These are phyloP conservation scores for Nothobranchius furzeri DNA, from an alignment of 2,113 vertebrate genomes.

Conservation along the genomic window DNA sequence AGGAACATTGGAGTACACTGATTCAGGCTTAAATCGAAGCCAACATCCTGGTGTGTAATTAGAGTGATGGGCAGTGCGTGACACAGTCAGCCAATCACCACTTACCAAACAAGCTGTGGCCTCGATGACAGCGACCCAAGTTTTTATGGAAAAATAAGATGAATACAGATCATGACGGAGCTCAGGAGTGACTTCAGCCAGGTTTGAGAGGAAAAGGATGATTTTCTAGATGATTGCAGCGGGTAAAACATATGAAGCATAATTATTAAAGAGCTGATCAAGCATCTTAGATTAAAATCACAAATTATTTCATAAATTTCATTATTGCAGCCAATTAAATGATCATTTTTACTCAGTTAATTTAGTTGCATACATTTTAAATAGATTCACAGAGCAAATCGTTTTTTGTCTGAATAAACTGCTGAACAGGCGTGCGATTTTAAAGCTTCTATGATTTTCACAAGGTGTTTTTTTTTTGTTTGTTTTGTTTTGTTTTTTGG, in stretches of 20 bases:
- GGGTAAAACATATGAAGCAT: neutral
- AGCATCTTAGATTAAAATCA: neutral
- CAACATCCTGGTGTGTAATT: conserved; percentile 39
- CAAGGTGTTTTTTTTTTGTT: too few species aligned
- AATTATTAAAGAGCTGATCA: neutral
- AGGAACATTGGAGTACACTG: conserved; percentile 30
- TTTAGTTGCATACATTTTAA: too few species aligned
- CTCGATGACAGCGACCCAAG: neutral
- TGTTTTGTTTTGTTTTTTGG: too few species aligned
- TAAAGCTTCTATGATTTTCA: too few species aligned
- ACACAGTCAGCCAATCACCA: conserved; percentile 15
- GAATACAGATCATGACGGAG: neutral
- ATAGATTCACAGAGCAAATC: too few species aligned
- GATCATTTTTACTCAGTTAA: too few species aligned
- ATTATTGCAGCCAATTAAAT: too few species aligned
- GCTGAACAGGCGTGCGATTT: too few species aligned
- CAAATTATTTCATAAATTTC: too few species aligned
- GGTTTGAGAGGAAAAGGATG: neutral
- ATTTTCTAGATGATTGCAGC: neutral
- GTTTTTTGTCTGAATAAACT: too few species aligned
- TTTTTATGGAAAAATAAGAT: neutral
- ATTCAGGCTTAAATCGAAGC: conserved; percentile 49
- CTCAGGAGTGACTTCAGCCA: neutral
- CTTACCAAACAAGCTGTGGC: neutral
- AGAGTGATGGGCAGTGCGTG: conserved; percentile 27